phyloP scores from a whole-genome alignment of 2,797 vertebrate genomes.

The Lithobates sylvaticus region DNA sequence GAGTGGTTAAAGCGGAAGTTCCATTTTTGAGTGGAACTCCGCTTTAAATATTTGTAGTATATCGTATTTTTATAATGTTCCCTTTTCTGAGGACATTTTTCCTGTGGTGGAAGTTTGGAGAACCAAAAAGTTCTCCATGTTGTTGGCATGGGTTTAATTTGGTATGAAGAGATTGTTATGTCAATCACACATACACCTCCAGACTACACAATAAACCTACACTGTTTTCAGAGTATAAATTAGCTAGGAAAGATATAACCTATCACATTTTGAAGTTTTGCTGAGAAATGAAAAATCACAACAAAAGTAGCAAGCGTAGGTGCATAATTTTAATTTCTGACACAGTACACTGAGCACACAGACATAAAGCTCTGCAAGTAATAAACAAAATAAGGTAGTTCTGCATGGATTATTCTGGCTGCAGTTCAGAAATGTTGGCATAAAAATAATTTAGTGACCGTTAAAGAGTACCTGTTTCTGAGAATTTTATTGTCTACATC shows the following conservation, averaged over 20 bases:
- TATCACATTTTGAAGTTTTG: conserved; percentile 22
- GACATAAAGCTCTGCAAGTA: conserved; percentile 15
- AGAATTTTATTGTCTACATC: background rate
- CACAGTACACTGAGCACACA: conserved; percentile 52
- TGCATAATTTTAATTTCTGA: conserved; percentile 31
- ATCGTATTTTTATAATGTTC: no score
- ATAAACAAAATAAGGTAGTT: conserved; percentile 22
- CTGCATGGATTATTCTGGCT: background rate
- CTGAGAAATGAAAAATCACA: conserved; percentile 36
- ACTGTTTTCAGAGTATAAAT: conserved; percentile 36
- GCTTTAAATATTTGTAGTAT: no score
- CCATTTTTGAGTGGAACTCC: no score
- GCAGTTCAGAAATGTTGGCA: background rate
- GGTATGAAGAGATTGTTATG: conserved; percentile 8
- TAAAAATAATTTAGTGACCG: background rate
- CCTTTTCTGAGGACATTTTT: background rate
- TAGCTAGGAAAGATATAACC: conserved; percentile 28
- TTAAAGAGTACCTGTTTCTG: background rate
- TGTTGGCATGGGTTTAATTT: conserved; percentile 17
- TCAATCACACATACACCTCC: conserved; percentile 14
- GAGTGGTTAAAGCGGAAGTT: no score
- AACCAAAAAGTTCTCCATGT: background rate
- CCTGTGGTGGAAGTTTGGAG: background rate
- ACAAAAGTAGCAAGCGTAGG: conserved; percentile 15
- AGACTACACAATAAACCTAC: conserved; percentile 34